phyloP scores from a whole-genome alignment of 64 coral and sea anemone species.

The Dendrophyllia cribrosa region DNA sequence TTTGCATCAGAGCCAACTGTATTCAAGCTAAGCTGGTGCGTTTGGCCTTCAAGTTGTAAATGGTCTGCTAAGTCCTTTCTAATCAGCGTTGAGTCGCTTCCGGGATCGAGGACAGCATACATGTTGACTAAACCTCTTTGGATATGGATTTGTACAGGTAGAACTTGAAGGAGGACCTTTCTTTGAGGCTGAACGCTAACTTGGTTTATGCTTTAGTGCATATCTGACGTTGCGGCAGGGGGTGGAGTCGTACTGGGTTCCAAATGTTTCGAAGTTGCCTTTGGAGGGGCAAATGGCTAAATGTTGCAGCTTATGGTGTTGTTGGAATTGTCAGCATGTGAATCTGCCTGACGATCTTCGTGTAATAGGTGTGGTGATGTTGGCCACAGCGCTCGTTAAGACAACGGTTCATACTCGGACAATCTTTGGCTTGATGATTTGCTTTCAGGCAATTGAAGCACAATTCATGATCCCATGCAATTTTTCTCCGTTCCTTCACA shows the following conservation, averaged over 20 bases:
- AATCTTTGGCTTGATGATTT: not conserved
- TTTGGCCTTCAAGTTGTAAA: constrained; percentile 11
- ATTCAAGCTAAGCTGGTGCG: not conserved
- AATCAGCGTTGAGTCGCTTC: constrained; percentile 45
- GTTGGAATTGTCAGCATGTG: not conserved
- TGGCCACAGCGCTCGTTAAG: not conserved
- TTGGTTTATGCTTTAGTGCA: not conserved
- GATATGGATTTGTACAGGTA: constrained; percentile 1
- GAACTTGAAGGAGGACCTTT: constrained; percentile 1
- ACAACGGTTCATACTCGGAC: not conserved
- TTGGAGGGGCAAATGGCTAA: not conserved
- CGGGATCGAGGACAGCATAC: constrained; percentile 4
- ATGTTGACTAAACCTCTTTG: not conserved
- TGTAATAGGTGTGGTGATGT: not conserved
- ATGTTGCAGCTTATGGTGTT: not conserved
- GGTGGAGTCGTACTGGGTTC: not conserved
- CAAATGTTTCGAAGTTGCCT: not conserved
- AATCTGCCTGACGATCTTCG: not conserved
- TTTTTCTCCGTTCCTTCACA: not conserved
- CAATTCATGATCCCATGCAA: no score
- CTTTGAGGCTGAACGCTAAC: not conserved
- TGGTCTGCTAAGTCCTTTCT: constrained; percentile 34
- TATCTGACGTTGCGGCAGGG: not conserved
- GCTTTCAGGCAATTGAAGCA: not conserved
- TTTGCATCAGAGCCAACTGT: constrained; percentile 9